Evolutionary conservation across 2,797 vertebrate species (phyloP).

Genomic region (Tachyglossus aculeatus): DNA sequence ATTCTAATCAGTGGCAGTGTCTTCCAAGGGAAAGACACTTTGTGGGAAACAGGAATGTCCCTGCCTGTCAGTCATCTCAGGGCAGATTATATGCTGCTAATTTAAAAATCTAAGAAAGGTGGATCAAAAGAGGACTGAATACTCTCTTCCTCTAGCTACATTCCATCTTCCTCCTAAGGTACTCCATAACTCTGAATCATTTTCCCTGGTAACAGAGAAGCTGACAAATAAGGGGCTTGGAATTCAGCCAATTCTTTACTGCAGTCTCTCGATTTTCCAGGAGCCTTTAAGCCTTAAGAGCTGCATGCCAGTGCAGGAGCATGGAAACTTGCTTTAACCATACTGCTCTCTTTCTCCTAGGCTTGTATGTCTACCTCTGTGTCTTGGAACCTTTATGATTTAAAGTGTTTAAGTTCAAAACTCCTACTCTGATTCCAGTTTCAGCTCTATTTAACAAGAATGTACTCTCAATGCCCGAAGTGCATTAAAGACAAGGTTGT

Average conservation of each 20-base stretch:
- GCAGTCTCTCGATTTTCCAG: no score
- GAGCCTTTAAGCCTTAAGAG: neutral
- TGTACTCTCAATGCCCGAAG: neutral
- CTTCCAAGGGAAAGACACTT: neutral
- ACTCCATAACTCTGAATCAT: no score
- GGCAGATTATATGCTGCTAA: no score
- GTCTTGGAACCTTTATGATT: neutral
- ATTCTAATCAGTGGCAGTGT: constrained; percentile 7
- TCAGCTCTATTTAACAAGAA: constrained; percentile 15
- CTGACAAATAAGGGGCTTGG: no score
- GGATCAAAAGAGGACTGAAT: no score
- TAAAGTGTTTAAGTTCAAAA: constrained; percentile 22
- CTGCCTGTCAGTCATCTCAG: no score
- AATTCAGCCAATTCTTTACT: no score
- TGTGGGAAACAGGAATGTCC: no score
- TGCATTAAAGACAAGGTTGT: neutral
- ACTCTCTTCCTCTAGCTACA: no score
- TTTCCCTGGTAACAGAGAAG: no score
- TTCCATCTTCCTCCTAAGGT: no score
- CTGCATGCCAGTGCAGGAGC: neutral
- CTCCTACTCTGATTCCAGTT: constrained; percentile 1
- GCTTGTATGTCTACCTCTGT: neutral
- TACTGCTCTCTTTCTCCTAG: neutral
- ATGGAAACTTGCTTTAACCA: neutral
- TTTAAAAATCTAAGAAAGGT: no score